A percentile compares a stretch with the other conserved stretches of the same genome.
Conservation (phyloP, 1,140 invertebrate genomes). For the Bombus waltoni region DNA sequence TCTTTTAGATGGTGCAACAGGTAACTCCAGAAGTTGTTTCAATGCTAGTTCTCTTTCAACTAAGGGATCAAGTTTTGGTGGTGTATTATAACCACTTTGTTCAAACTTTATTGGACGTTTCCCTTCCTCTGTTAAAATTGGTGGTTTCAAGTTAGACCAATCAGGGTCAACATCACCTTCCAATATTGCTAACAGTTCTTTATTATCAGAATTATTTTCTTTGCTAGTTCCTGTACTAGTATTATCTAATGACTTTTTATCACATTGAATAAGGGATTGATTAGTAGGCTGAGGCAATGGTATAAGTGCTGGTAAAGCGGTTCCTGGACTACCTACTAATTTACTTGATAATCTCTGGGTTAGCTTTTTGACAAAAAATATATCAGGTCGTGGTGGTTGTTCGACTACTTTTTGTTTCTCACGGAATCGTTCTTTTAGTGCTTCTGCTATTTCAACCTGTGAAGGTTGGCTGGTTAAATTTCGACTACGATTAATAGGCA, state of each 20-base stretch:
- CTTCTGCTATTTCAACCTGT: constrained; percentile 77
- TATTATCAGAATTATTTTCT: constrained; percentile 74
- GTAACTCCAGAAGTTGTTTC: constrained; percentile 83
- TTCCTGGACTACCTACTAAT: constrained; percentile 68
- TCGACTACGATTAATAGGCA: constrained; percentile 57
- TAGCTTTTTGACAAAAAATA: constrained; percentile 82
- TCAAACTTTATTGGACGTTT: constrained; percentile 36
- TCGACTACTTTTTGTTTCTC: constrained; percentile 78
- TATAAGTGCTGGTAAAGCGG: constrained; percentile 64
- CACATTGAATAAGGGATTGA: constrained; percentile 14
- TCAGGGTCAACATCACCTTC: constrained; percentile 82
- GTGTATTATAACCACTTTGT: constrained; percentile 37
- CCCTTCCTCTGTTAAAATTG: constrained; percentile 67
- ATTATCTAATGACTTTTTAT: constrained; percentile 44
- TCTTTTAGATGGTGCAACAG: constrained; percentile 71
- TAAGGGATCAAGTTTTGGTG: constrained; percentile 77
- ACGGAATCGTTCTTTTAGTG: constrained; percentile 77
- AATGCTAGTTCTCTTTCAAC: constrained; percentile 82
- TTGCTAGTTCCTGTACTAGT: constrained; percentile 8
- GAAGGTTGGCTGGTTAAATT: constrained; percentile 78
- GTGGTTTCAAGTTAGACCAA: constrained; percentile 80
- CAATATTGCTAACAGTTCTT: constrained; percentile 81
- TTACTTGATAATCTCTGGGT: constrained; percentile 81
- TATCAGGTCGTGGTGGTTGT: constrained; percentile 76
- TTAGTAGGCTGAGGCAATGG: constrained; percentile 53